Evolutionary conservation across 2,113 vertebrate genomes (phyloP).

Genomic region (Channa argus): DNA sequence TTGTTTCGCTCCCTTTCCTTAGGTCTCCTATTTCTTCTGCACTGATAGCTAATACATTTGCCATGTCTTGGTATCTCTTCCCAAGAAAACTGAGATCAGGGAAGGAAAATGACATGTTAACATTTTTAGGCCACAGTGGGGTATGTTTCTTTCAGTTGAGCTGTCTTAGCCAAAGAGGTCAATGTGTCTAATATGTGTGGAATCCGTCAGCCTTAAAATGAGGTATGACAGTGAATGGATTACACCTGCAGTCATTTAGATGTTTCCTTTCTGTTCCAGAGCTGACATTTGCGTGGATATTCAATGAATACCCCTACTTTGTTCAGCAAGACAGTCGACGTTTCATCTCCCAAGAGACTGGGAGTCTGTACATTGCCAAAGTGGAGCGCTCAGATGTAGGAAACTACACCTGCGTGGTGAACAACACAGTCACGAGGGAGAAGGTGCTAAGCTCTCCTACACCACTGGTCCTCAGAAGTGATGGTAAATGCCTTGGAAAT

Average conservation of each 20-base stretch:
- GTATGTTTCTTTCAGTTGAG: slow-evolving; percentile 31
- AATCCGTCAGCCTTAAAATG: neutral
- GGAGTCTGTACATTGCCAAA: slow-evolving; percentile 95
- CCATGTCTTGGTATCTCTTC: slow-evolving; percentile 37
- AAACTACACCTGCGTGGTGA: slow-evolving; percentile 94
- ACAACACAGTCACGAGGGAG: slow-evolving; percentile 84
- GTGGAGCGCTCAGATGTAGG: slow-evolving; percentile 93
- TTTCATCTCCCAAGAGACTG: slow-evolving; percentile 95
- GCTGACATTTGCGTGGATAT: slow-evolving; percentile 92
- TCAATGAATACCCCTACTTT: slow-evolving; percentile 92
- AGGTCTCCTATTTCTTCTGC: slow-evolving; percentile 56
- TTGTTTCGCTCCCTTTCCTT: slow-evolving; percentile 79
- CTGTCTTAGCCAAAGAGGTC: neutral
- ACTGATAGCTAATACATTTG: slow-evolving; percentile 61
- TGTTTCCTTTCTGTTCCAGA: slow-evolving; percentile 77
- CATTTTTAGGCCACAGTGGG: slow-evolving; percentile 24
- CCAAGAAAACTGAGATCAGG: slow-evolving; percentile 41
- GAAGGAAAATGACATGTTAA: slow-evolving; percentile 23
- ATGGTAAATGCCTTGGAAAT: slow-evolving; percentile 82
- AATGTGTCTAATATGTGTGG: neutral
- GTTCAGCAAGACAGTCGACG: slow-evolving; percentile 92
- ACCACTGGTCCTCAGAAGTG: slow-evolving; percentile 90
- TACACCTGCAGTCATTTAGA: neutral
- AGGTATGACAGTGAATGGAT: neutral
- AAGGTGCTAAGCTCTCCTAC: slow-evolving; percentile 90